Evolutionary conservation across 2,888 invertebrate genomes (phyloP).

Genomic region (Diarsia rubi): DNA sequence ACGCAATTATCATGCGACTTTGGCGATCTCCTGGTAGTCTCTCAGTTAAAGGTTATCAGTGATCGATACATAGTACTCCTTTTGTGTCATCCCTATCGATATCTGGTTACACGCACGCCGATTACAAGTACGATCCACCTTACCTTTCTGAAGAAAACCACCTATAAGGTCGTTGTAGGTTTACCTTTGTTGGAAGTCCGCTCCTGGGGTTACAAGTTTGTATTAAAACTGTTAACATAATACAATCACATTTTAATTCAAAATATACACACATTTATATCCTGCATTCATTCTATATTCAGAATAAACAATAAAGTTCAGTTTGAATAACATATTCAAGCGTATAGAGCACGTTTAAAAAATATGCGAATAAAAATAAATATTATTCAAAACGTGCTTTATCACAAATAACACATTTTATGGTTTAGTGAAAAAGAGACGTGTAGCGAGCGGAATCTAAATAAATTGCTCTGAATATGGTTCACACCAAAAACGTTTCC

Average conservation of each 20-base stretch:
- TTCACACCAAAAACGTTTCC: conserved; percentile 10
- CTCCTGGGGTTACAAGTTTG: background rate
- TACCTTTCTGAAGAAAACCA: background rate
- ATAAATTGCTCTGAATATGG: conserved; percentile 26
- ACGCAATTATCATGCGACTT: conserved; percentile 58
- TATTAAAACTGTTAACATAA: background rate
- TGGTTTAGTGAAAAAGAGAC: conserved; percentile 41
- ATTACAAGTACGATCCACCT: background rate
- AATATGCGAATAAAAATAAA: conserved; percentile 13
- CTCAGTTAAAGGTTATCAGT: background rate
- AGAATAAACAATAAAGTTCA: background rate
- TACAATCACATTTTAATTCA: background rate
- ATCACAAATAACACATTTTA: conserved; percentile 36
- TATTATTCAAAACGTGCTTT: conserved; percentile 40
- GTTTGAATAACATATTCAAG: background rate
- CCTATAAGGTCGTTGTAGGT: background rate
- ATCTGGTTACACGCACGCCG: background rate
- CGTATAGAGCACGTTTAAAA: background rate
- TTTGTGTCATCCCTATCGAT: background rate
- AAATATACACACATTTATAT: background rate
- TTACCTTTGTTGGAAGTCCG: background rate
- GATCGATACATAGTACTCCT: too few species aligned
- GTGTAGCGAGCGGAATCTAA: background rate
- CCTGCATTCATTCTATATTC: background rate
- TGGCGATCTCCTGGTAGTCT: conserved; percentile 46